phyloP scores from a whole-genome alignment of 2,113 vertebrate species.

The Apteryx owenii region DNA sequence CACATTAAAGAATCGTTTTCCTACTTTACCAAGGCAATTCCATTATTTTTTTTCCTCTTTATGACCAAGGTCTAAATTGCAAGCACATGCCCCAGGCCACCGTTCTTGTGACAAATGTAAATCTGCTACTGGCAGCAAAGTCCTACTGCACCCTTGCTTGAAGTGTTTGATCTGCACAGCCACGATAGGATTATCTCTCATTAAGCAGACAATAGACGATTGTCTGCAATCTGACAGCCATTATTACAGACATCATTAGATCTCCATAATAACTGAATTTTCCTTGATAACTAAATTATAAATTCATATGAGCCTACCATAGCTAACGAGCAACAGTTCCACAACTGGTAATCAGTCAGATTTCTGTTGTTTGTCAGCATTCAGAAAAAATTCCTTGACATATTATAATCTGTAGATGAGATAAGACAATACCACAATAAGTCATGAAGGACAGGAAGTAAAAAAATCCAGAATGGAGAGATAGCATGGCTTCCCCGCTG shows the following conservation, averaged over 20 bases:
- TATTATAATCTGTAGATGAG: background rate
- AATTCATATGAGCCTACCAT: background rate
- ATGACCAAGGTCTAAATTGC: background rate
- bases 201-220: background rate
- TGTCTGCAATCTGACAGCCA: background rate
- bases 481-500: background rate
- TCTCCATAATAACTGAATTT: constrained; percentile 27
- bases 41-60: background rate
- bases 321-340: background rate
- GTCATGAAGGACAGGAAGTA: background rate
- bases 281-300: constrained; percentile 11
- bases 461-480: background rate
- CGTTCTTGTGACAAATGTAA: background rate
- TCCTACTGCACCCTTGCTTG: background rate
- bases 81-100: background rate
- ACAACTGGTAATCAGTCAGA: background rate
- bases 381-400: background rate
- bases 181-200: background rate
- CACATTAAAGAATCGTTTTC: background rate
- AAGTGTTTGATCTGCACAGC: background rate
- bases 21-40: background rate
- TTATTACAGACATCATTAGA: background rate
- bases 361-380: background rate
- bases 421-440: background rate
- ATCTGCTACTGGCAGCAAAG: background rate